These are phyloP conservation scores for Phalloptychus januarius DNA, from an alignment of 2,797 vertebrate species.

Conservation along the genomic window DNA sequence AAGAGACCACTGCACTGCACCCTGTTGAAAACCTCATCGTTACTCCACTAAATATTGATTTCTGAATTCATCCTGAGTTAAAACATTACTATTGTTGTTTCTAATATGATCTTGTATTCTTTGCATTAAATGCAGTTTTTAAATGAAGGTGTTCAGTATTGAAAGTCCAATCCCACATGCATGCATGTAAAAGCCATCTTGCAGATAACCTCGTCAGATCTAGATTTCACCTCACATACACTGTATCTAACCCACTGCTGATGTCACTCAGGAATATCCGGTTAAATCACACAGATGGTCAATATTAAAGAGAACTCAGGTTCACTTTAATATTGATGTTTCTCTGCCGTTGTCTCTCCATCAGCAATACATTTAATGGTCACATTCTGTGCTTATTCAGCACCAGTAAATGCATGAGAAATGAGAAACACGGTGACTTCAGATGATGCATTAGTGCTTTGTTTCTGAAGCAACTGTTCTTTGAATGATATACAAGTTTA, in stretches of 20 bases:
- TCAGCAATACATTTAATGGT: conserved; percentile 83
- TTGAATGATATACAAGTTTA: conserved; percentile 71
- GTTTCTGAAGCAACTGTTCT: conserved; percentile 65
- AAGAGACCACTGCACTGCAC: too few relatives aligned
- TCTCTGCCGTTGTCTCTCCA: conserved; percentile 68
- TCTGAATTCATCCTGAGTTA: too few relatives aligned
- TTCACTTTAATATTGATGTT: conserved; percentile 73
- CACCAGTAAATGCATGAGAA: conserved; percentile 69
- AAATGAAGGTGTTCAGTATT: too few relatives aligned
- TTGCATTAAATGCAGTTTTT: too few relatives aligned
- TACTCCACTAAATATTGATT: too few relatives aligned
- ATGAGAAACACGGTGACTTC: conserved; percentile 75
- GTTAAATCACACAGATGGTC: conserved; percentile 39
- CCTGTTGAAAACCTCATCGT: too few relatives aligned
- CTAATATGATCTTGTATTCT: too few relatives aligned
- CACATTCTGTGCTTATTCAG: conserved; percentile 79
- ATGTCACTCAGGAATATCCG: conserved; percentile 47
- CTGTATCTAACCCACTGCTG: conserved; percentile 39
- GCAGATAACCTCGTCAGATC: neutral
- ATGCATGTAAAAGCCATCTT: conserved; percentile 6
- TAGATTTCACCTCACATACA: conserved; percentile 10
- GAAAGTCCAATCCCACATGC: neutral
- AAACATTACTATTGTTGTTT: too few relatives aligned
- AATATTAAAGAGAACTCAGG: conserved; percentile 43
- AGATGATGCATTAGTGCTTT: conserved; percentile 65